A percentile compares a stretch with the other conserved stretches of the same genome.
Evolutionary conservation across 2,113 vertebrate genomes (phyloP).

Genomic region (Pelecanus crispus): DNA sequence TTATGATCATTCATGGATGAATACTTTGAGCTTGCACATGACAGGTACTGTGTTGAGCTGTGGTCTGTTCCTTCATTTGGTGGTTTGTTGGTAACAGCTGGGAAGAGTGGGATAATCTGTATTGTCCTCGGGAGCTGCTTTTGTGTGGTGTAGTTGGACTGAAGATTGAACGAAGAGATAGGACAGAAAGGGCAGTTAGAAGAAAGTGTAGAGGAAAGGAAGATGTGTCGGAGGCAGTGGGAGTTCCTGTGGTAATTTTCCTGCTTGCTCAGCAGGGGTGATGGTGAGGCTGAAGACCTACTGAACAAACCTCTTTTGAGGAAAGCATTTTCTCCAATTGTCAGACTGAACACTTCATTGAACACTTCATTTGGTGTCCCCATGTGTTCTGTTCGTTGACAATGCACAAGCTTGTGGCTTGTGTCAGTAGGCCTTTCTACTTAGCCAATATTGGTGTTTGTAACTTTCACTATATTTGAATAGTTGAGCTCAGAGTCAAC

Average conservation of each 20-base stretch:
- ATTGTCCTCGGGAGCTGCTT: background rate
- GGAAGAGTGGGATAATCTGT: background rate
- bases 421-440: background rate
- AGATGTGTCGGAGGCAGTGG: background rate
- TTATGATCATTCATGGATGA: background rate
- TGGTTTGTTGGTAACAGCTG: background rate
- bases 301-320: background rate
- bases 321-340: background rate
- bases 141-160: background rate
- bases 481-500: background rate
- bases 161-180: background rate
- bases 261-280: background rate
- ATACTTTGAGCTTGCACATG: background rate
- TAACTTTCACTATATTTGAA: background rate
- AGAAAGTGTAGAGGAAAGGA: background rate
- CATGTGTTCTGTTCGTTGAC: background rate
- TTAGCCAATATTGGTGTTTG: background rate
- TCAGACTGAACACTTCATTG: background rate
- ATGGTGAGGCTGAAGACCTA: background rate
- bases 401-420: background rate
- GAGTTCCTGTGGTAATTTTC: background rate
- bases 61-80: background rate
- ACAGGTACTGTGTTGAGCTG: background rate
- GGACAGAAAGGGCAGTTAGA: background rate
- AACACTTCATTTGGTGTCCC: background rate